These are phyloP conservation scores for Eretmochelys imbricata DNA, from an alignment of 2,113 vertebrate genomes.

Conservation along the genomic window DNA sequence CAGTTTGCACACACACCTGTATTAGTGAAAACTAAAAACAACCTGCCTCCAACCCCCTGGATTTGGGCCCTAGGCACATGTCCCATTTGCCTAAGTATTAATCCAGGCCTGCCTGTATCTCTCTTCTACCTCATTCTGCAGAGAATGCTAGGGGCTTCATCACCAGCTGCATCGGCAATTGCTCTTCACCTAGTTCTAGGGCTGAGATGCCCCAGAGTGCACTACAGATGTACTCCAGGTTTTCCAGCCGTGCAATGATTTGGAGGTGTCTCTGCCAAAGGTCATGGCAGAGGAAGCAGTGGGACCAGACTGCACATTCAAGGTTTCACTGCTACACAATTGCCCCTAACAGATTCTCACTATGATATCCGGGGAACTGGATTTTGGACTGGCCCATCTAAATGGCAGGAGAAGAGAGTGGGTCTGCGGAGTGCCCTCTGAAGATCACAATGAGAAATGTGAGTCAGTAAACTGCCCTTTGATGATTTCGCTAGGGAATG, in stretches of 20 bases:
- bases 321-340: neutral
- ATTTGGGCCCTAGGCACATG: no score
- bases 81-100: no score
- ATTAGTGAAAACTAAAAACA: no score
- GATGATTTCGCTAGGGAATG: neutral
- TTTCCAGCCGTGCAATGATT: neutral
- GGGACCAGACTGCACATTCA: neutral
- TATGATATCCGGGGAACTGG: neutral
- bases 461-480: neutral
- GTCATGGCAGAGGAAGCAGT: neutral
- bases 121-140: neutral
- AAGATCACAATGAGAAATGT: neutral
- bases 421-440: neutral
- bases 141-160: neutral
- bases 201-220: neutral
- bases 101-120: no score
- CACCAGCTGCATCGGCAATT: fast-evolving
- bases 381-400: neutral
- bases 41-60: no score
- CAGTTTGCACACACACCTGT: no score
- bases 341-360: neutral
- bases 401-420: neutral
- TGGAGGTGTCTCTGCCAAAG: neutral
- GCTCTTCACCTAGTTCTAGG: neutral
- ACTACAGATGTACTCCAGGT: neutral